Evolutionary conservation across 2,888 invertebrate genomes (phyloP), one percentile per base, ranked within the genome.

Genomic region (Carcina quercana): DNA sequence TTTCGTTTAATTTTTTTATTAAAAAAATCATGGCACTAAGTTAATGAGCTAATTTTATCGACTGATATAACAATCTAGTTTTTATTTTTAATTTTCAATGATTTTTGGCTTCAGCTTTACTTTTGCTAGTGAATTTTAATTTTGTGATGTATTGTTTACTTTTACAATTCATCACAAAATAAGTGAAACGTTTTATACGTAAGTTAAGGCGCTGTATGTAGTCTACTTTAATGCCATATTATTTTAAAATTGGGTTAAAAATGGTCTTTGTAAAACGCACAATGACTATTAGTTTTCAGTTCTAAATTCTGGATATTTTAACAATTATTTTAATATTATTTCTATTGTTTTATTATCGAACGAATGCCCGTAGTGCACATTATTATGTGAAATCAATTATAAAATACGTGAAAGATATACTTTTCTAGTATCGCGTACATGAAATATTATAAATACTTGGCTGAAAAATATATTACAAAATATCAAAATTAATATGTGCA

Each of bases 21-120:
- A 42, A 44, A 51, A 47, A 47, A 45, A 57, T 56, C 45, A 52
- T 57, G 50, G 43, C 48, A 53, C 39, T 60, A 59, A 56, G 51
- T 45, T 61, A 11, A 56, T 50, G 43, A 41, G 56, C 46, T 60
- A 53, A 51, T 55, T 51, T 53, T 59, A 71, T 63, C 59, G 74
- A 73, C 71, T 72, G 75, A 75, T 65, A 44, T 66, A 58, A 54
- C 52, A 42, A 50, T 59, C n/a, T 60, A 57, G 54, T 55, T 43
- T 46, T 54, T 52, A 50, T 43, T 43, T 48, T 46, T 45, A 51
- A 46, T 43, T 42, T 37, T 43, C 28, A 21, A 40, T 34, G 37
- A 46, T 31, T 32, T 40, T 65, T 57, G 61, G 67, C 72, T 71
- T 70, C 64, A 72, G 65, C 66, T 74, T 69, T 72, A 70, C 53